Evolutionary conservation across 2,888 invertebrate species (phyloP).

Genomic region (Eustalomyia histrio): DNA sequence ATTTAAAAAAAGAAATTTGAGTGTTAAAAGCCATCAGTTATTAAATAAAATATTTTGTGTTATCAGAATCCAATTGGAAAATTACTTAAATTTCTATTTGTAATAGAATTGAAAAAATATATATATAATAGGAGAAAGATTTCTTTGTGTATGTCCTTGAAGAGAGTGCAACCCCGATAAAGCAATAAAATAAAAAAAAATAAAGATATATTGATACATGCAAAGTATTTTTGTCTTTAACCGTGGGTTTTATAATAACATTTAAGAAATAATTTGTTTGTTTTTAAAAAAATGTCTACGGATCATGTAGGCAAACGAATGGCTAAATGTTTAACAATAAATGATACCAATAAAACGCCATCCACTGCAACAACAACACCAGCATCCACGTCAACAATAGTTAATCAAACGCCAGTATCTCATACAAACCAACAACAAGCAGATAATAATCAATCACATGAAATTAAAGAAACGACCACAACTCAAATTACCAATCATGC

Average conservation of each 20-base stretch:
- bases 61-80: conserved; percentile 17
- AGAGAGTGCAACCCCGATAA: conserved; percentile 32
- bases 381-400: conserved; percentile 61
- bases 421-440: conserved; percentile 41
- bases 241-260: conserved; percentile 10
- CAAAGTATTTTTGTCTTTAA: conserved; percentile 3
- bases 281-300: conserved; percentile 54
- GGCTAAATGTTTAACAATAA: conserved; percentile 53
- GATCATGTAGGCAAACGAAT: conserved; percentile 60
- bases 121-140: background rate
- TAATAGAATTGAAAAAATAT: background rate
- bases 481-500: conserved; percentile 51
- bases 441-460: conserved; percentile 18
- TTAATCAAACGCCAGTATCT: conserved; percentile 32
- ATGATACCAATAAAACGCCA: conserved; percentile 44
- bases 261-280: background rate
- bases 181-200: background rate
- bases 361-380: conserved; percentile 36
- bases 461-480: conserved; percentile 28
- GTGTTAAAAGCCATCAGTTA: background rate
- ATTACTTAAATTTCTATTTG: background rate
- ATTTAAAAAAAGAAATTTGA: conserved; percentile 15
- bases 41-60: background rate
- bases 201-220: background rate
- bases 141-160: conserved; percentile 43